Conservation (phyloP, 92 coral and sea anemone species). For the Heteractis magnifica region DNA sequence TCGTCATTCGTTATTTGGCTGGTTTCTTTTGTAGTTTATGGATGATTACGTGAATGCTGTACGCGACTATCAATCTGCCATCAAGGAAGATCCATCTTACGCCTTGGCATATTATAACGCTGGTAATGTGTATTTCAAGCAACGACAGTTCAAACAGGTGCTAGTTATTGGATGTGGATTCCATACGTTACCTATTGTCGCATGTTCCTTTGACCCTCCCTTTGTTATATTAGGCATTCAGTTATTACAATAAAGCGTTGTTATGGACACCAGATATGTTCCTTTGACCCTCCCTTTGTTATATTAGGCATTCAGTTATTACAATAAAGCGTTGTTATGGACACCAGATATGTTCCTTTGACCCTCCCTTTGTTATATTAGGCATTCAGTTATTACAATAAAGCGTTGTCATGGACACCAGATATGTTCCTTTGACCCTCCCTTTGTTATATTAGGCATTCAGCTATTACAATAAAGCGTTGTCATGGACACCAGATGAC, state of each 20-base stretch:
- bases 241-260: neutral
- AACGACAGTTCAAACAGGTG: conserved; percentile 95
- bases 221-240: neutral
- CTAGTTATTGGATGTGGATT: no score
- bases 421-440: neutral
- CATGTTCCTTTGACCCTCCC: no score
- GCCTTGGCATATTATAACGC: conserved; percentile 95
- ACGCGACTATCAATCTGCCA: conserved; percentile 97
- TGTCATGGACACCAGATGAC: conserved; percentile 92
- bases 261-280: neutral
- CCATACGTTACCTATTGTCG: no score
- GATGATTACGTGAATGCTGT: conserved; percentile 93
- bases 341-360: conserved; percentile 41
- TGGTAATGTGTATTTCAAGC: conserved; percentile 93
- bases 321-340: conserved; percentile 85
- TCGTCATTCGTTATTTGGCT: no score
- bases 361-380: no score
- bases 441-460: conserved; percentile 57
- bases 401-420: neutral
- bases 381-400: neutral
- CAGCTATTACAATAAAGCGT: conserved; percentile 72
- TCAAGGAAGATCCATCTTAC: conserved; percentile 80
- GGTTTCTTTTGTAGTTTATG: conserved; percentile 72
- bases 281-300: neutral
- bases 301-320: conserved; percentile 76